A percentile compares a stretch with the other conserved stretches of the same genome.
These are phyloP conservation scores for Stenoptilia bipunctidactyla DNA, from an alignment of 2,888 invertebrate species.

Conservation along the genomic window DNA sequence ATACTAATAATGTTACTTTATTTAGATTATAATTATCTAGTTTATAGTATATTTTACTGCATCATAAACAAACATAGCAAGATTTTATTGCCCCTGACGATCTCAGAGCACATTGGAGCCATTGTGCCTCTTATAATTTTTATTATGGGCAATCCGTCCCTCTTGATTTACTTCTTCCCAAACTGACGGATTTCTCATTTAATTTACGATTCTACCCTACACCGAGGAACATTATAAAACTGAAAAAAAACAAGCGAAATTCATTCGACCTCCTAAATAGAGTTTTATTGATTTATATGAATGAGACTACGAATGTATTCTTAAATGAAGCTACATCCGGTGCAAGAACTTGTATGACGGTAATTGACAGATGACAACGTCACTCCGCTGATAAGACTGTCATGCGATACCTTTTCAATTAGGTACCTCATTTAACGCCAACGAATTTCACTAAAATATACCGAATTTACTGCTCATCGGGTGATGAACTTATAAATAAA, in stretches of 20 bases:
- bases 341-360: too few species aligned
- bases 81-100: slow-evolving; percentile 66
- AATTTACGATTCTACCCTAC: slow-evolving; percentile 65
- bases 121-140: slow-evolving; percentile 72
- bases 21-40: slow-evolving; percentile 68
- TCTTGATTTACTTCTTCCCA: slow-evolving; percentile 70
- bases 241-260: slow-evolving; percentile 63
- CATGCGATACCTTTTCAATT: too few species aligned
- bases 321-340: too few species aligned
- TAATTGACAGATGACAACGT: too few species aligned
- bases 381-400: too few species aligned
- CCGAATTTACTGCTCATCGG: not conserved
- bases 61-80: slow-evolving; percentile 69
- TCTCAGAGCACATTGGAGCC: slow-evolving; percentile 58
- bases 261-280: slow-evolving; percentile 21
- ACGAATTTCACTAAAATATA: too few species aligned
- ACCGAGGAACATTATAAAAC: slow-evolving; percentile 59
- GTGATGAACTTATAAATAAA: slow-evolving; percentile 1
- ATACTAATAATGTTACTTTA: slow-evolving; percentile 64
- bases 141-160: slow-evolving; percentile 70
- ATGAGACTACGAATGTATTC: too few species aligned
- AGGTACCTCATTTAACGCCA: too few species aligned
- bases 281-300: slow-evolving; percentile 13
- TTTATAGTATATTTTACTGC: slow-evolving; percentile 71
- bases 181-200: slow-evolving; percentile 68